phyloP scores from a whole-genome alignment of 2,888 invertebrate genomes.

The Nipponacmea schrenckii region DNA sequence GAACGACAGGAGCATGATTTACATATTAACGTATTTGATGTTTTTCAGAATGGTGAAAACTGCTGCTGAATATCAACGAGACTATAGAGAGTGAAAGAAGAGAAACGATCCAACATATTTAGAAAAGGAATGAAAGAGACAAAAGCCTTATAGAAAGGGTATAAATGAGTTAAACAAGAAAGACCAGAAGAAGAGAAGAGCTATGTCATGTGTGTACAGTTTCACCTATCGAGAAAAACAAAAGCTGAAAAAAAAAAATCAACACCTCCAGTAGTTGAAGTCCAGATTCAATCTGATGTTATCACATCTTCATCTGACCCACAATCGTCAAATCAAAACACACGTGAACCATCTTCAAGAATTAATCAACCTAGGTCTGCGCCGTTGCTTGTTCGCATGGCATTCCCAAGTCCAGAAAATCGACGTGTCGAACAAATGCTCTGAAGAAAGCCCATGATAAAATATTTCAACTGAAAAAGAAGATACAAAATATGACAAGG shows the following conservation, averaged over 20 bases:
- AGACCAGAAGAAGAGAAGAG: conserved; percentile 16
- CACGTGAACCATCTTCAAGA: background rate
- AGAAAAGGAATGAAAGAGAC: conserved; percentile 17
- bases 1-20: too few species aligned
- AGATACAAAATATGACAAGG: background rate
- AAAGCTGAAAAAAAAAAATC: conserved; percentile 7
- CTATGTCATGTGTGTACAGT: conserved; percentile 2
- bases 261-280: background rate
- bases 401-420: conserved; percentile 13
- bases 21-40: too few species aligned
- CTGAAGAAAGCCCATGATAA: conserved; percentile 3
- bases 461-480: conserved; percentile 9
- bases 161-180: conserved; percentile 14
- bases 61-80: conserved; percentile 19
- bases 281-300: too few species aligned
- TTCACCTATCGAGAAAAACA: conserved; percentile 15
- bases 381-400: conserved; percentile 4
- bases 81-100: conserved; percentile 18
- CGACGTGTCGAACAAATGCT: conserved; percentile 11
- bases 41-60: conserved; percentile 18
- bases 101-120: conserved; percentile 12
- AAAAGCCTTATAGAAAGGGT: conserved; percentile 12
- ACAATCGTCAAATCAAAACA: too few species aligned
- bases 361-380: background rate
- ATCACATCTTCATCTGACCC: too few species aligned